Evolutionary conservation across 2,888 invertebrate genomes (phyloP).

Genomic region (Drosophila birchii): DNA sequence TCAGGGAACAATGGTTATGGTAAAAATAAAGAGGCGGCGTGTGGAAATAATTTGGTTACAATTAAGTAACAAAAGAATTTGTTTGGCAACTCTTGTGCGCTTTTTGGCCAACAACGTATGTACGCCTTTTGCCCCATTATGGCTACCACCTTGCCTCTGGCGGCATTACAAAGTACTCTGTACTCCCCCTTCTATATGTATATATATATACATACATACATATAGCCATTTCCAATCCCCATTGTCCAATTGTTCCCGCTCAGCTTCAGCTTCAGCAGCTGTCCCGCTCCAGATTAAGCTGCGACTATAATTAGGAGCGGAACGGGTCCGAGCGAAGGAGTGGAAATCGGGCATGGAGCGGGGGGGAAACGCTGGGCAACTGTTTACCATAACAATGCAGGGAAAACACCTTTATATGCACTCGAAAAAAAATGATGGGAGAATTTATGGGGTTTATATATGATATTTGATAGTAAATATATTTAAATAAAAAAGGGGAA

Average conservation of each 20-base stretch:
- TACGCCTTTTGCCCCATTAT: constrained; percentile 22
- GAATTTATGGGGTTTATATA: not conserved
- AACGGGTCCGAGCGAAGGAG: constrained; percentile 41
- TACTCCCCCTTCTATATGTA: constrained; percentile 19
- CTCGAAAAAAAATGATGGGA: not conserved
- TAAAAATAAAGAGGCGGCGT: constrained; percentile 58
- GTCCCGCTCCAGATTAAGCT: constrained; percentile 72
- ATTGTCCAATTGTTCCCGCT: constrained; percentile 58
- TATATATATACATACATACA: constrained; percentile 9
- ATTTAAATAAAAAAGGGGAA: not conserved
- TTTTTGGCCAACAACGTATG: constrained; percentile 70
- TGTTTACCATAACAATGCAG: constrained; percentile 80
- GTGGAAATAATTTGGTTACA: constrained; percentile 82
- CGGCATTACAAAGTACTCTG: constrained; percentile 56
- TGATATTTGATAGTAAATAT: not conserved
- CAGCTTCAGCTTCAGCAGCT: constrained; percentile 51
- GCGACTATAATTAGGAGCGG: constrained; percentile 72
- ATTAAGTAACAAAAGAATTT: constrained; percentile 82
- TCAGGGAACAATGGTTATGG: constrained; percentile 34
- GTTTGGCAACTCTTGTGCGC: constrained; percentile 81
- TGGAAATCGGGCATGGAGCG: not conserved
- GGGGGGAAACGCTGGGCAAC: constrained; percentile 29
- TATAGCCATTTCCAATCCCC: constrained; percentile 42
- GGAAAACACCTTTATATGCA: constrained; percentile 69
- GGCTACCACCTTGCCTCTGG: constrained; percentile 35